phyloP scores from a whole-genome alignment of 2,113 vertebrate genomes.

The Typhlomys cinereus region DNA sequence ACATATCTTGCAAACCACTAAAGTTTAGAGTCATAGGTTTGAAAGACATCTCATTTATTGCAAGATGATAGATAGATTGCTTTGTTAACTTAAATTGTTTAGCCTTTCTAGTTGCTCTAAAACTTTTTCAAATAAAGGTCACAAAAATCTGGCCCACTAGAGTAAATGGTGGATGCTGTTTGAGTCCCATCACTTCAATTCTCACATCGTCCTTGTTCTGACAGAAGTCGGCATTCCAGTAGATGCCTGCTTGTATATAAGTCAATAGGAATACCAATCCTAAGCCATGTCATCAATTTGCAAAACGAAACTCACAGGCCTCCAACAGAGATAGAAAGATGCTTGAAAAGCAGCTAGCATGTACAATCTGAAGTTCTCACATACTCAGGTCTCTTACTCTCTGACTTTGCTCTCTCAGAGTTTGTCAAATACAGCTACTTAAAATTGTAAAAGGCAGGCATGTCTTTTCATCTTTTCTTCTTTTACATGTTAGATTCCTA shows the following conservation, averaged over 20 bases:
- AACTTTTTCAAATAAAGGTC: background rate
- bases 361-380: background rate
- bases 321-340: background rate
- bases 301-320: background rate
- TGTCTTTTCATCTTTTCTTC: background rate
- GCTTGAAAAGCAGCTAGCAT: background rate
- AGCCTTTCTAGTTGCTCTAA: background rate
- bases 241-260: background rate
- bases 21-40: background rate
- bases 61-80: background rate
- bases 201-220: background rate
- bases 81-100: background rate
- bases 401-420: background rate
- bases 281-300: background rate
- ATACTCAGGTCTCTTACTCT: background rate
- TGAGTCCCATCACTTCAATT: background rate
- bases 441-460: background rate
- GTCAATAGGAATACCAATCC: background rate
- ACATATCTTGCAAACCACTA: background rate
- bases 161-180: background rate
- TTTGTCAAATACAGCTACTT: background rate
- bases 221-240: background rate
- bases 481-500: background rate
- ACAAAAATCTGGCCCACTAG: background rate
- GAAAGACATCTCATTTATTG: background rate